Base-by-base conservation (phyloP, 2,888 invertebrate genomes). In the Lottia gigantea region DNA sequence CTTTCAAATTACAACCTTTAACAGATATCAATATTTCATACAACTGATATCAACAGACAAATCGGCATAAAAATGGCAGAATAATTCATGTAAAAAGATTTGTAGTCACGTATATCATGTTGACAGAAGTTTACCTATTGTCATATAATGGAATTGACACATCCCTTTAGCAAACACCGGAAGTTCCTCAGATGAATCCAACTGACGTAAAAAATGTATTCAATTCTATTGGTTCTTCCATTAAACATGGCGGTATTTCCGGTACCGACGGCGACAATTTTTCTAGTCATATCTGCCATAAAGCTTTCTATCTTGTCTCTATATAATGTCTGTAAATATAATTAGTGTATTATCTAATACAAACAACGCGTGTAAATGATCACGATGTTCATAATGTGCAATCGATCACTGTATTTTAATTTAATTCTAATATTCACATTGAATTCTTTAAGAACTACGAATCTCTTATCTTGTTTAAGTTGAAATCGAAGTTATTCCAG, bases 91-190 rank as follows among this genome's bases (percentile, higher is more conserved):
- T 14, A 55, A 55, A 55, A 55, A 11, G 19, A 55, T 55, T 55
- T 55, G 19, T 23, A 55, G 55, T 55, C 55, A 55, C 55, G 55
- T 55, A 19, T 14, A 12, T 55, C 19, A 23, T 55, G 23, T 55
- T 55, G 19, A 55, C 55, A 23, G 19, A 23, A 55, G 55, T 8
- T 55, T 55, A 55, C 23, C 19, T 55, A 55, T 55, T 23, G 55
- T 55, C 19, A 55, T 23, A 55, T 55, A 55, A 55, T 55, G 55
- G 55, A 55, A 55, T 14, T 55, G 23, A 55, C 55, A 55, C 55
- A 55, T 55, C 55, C 14, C 55, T 23, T 55, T 55, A n/a, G 55
- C 55, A 55, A 55, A 55, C 55, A 55, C 55, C 55, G 55, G 55
- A 55, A 55, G 55, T 55, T 23, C 19, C 55, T 55, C 19, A 12